Evolutionary conservation across 2,797 vertebrate genomes (phyloP).

Genomic region (Mallotus villosus): DNA sequence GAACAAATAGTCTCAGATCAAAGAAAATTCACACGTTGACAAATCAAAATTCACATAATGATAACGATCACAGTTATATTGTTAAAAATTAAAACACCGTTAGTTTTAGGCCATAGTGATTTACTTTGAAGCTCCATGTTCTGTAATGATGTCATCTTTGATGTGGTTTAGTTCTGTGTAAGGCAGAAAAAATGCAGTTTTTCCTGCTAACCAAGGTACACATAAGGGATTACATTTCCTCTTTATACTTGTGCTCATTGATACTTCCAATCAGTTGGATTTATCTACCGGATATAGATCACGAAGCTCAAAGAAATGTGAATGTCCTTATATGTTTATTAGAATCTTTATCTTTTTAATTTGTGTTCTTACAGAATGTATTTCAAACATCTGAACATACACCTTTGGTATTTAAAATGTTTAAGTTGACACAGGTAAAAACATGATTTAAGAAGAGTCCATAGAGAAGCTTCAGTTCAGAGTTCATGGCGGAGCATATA

Average conservation of each 20-base stretch:
- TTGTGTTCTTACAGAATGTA: not conserved
- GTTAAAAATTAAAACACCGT: not conserved
- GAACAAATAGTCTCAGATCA: not conserved
- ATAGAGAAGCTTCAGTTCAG: slow-evolving; percentile 35
- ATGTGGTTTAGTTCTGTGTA: slow-evolving; percentile 59
- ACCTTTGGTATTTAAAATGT: not conserved
- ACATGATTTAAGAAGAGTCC: not conserved
- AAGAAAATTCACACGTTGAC: not conserved
- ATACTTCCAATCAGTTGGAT: not conserved
- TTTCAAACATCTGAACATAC: not conserved
- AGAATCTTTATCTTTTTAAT: not conserved
- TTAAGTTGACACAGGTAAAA: not conserved
- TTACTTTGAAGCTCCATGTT: not conserved
- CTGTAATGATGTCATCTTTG: slow-evolving; percentile 50
- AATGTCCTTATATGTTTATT: not conserved
- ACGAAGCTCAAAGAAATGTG: not conserved
- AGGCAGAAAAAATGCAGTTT: slow-evolving; percentile 26
- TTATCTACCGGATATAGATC: not conserved
- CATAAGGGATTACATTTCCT: not conserved
- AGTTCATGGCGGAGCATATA: slow-evolving; percentile 73
- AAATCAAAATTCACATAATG: not conserved
- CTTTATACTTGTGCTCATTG: not conserved
- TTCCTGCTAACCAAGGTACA: not conserved
- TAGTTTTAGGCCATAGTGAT: slow-evolving; percentile 22
- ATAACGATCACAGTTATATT: not conserved